Evolutionary conservation across 2,113 vertebrate species (phyloP).

Genomic region (Oncorhynchus gorbuscha): DNA sequence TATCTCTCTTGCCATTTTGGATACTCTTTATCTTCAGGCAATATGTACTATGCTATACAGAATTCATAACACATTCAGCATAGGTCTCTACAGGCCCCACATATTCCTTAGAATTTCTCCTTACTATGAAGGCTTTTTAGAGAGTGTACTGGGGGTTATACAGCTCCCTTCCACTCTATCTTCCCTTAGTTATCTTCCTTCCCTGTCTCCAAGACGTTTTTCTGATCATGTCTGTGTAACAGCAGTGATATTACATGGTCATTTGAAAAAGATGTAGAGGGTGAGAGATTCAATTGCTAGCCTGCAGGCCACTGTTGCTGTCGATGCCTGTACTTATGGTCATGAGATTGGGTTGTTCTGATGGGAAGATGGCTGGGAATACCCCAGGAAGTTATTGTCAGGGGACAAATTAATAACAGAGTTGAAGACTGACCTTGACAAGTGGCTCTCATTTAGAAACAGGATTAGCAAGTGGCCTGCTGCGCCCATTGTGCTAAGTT

Average conservation of each 20-base stretch:
- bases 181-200: constrained; percentile 28
- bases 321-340: constrained; percentile 45
- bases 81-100: background rate
- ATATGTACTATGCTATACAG: background rate
- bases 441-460: constrained; percentile 45
- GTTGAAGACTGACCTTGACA: constrained; percentile 51
- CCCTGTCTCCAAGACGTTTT: constrained; percentile 44
- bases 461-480: constrained; percentile 35
- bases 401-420: constrained; percentile 59
- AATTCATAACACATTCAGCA: background rate
- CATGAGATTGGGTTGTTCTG: constrained; percentile 46
- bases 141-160: background rate
- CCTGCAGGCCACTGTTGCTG: constrained; percentile 44
- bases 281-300: constrained; percentile 9
- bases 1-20: background rate
- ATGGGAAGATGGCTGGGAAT: constrained; percentile 24
- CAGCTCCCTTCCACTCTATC: background rate
- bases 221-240: constrained; percentile 48
- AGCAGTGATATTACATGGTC: constrained; percentile 37
- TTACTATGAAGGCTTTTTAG: background rate
- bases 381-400: constrained; percentile 49
- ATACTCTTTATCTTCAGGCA: constrained; percentile 1
- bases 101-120: too few relatives aligned
- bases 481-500: constrained; percentile 28
- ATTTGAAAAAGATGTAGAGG: constrained; percentile 52